A percentile compares a stretch with the other conserved stretches of the same genome.
These are phyloP conservation scores for Cyphomyrus plagiostoma DNA, from an alignment of 2,113 vertebrate genomes.

Conservation along the genomic window DNA sequence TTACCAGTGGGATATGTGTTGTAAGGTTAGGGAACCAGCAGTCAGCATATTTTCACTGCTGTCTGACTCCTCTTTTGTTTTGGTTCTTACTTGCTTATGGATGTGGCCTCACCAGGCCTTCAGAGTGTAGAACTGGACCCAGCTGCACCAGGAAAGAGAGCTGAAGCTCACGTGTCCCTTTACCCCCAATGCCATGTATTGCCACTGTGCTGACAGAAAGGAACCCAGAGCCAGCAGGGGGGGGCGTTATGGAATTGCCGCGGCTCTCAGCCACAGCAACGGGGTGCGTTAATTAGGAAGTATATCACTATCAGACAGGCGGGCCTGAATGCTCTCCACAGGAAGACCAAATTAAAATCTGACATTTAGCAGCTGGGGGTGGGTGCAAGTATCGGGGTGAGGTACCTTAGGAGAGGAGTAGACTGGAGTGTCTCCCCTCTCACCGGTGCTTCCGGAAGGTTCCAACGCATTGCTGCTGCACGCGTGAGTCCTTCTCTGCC, in stretches of 20 bases:
- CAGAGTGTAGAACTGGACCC: background rate
- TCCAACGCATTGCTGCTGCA: background rate
- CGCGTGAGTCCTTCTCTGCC: background rate
- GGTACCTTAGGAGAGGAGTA: background rate
- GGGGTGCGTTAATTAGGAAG: background rate
- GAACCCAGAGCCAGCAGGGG: background rate
- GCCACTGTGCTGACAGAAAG: background rate
- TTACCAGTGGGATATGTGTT: background rate
- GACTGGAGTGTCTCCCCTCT: background rate
- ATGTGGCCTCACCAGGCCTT: background rate
- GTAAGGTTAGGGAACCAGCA: background rate
- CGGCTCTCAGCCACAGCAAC: background rate
- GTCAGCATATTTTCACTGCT: background rate
- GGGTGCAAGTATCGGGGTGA: background rate
- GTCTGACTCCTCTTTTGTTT: background rate
- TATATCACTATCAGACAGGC: background rate
- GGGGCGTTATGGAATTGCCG: background rate
- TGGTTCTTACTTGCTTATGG: background rate
- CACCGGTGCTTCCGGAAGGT: background rate
- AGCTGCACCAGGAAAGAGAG: background rate
- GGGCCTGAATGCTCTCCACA: background rate
- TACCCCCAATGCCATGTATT: background rate
- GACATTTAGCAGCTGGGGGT: background rate
- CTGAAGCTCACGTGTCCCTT: background rate
- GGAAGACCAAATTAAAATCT: constrained; percentile 2